Evolutionary conservation across 2,113 vertebrate species (phyloP).

Genomic region (Notarius quadriscutis): DNA sequence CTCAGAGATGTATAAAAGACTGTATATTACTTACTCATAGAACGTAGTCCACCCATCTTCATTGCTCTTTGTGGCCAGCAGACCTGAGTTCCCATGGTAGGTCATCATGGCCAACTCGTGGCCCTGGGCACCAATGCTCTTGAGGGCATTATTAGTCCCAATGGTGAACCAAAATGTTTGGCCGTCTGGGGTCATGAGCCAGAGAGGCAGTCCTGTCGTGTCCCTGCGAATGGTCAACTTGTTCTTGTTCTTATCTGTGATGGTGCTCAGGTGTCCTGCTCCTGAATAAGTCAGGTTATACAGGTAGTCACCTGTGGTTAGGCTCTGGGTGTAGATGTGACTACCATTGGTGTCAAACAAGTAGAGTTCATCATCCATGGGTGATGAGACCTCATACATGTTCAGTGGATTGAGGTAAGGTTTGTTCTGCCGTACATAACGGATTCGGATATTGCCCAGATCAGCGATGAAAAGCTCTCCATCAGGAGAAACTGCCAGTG

Average conservation of each 20-base stretch:
- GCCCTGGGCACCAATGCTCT: slow-evolving; percentile 87
- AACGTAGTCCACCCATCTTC: slow-evolving; percentile 98
- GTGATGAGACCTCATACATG: slow-evolving; percentile 94
- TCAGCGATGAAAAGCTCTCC: slow-evolving; percentile 94
- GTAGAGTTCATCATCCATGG: slow-evolving; percentile 94
- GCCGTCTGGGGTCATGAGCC: slow-evolving; percentile 90
- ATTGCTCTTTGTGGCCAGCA: slow-evolving; percentile 93
- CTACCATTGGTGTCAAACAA: slow-evolving; percentile 93
- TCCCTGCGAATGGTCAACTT: slow-evolving; percentile 85
- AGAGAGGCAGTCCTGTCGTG: slow-evolving; percentile 90
- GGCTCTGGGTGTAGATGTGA: slow-evolving; percentile 93
- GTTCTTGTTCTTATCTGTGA: slow-evolving; percentile 93
- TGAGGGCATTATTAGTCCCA: slow-evolving; percentile 91
- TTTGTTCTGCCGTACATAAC: slow-evolving; percentile 91
- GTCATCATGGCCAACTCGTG: slow-evolving; percentile 94
- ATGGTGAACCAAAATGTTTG: slow-evolving; percentile 98
- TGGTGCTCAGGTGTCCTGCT: slow-evolving; percentile 83
- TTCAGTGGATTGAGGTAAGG: slow-evolving; percentile 90
- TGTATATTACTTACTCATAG: slow-evolving; percentile 87
- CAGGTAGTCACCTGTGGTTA: slow-evolving; percentile 91
- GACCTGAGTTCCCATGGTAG: slow-evolving; percentile 91
- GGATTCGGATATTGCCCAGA: slow-evolving; percentile 92
- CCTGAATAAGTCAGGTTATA: slow-evolving; percentile 94
- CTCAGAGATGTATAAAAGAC: neutral
- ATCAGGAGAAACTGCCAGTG: slow-evolving; percentile 89